These are phyloP conservation scores for Noctua pronuba DNA, from an alignment of 2,888 invertebrate species.

Conservation along the genomic window DNA sequence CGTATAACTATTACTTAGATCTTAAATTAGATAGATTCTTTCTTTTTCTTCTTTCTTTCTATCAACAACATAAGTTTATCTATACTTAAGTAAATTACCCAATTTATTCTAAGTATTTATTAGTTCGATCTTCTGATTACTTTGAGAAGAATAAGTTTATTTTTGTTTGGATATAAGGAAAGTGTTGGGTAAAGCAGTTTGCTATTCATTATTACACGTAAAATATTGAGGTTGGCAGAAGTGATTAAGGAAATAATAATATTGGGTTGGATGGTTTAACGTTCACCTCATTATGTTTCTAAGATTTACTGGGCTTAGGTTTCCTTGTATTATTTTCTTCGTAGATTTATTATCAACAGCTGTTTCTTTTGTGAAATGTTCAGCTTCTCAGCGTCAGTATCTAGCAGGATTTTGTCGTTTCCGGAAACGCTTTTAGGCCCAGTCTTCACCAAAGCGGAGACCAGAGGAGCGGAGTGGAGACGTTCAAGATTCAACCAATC, in stretches of 20 bases:
- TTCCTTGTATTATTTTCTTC: not conserved
- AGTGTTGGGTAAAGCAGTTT: not conserved
- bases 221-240: slow-evolving; percentile 20
- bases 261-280: not conserved
- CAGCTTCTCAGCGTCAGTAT: too few relatives aligned
- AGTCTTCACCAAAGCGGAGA: too few relatives aligned
- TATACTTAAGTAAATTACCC: slow-evolving; percentile 1
- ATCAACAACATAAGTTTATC: not conserved
- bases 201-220: slow-evolving; percentile 19
- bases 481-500: too few relatives aligned
- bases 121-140: slow-evolving; percentile 25
- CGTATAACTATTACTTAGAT: not conserved
- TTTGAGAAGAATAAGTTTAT: slow-evolving; percentile 14
- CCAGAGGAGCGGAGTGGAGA: too few relatives aligned
- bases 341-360: not conserved
- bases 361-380: too few relatives aligned
- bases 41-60: not conserved
- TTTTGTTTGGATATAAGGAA: slow-evolving; percentile 10
- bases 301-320: not conserved
- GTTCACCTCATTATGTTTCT: not conserved
- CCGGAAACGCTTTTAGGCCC: not conserved
- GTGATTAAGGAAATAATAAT: slow-evolving; percentile 29
- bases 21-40: not conserved
- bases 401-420: too few relatives aligned
- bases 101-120: slow-evolving; percentile 18